These are phyloP conservation scores for Drosophila diplacantha DNA, from an alignment of 2,888 invertebrate species.

Conservation along the genomic window DNA sequence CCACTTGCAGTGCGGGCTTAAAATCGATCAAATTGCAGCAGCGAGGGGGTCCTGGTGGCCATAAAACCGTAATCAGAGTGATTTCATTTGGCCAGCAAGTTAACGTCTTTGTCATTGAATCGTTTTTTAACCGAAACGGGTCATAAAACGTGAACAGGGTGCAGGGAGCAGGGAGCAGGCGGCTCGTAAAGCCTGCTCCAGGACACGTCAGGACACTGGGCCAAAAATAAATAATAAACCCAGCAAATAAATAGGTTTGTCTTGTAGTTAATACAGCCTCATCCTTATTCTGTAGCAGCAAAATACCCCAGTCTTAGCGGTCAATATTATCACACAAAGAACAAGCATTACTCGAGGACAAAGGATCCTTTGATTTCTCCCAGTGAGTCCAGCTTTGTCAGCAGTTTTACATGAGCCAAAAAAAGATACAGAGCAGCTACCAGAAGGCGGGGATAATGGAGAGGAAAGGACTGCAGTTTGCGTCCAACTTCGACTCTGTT, in stretches of 20 bases:
- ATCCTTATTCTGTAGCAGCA: not conserved
- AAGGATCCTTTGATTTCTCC: not conserved
- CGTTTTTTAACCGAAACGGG: conserved; percentile 14
- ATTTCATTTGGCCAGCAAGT: conserved; percentile 45
- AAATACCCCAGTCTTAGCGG: no score
- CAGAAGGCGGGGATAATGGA: not conserved
- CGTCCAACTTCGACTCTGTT: conserved; percentile 23
- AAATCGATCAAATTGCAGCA: conserved; percentile 38
- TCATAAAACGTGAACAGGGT: conserved; percentile 11
- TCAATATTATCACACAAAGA: not conserved
- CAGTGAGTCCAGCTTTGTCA: conserved; percentile 24
- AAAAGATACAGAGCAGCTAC: not conserved
- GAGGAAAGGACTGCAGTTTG: conserved; percentile 33
- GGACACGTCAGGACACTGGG: conserved; percentile 4
- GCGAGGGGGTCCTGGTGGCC: conserved; percentile 8
- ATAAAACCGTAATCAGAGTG: conserved; percentile 48
- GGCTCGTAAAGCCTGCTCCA: conserved; percentile 11
- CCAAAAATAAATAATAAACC: not conserved
- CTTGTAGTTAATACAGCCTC: rapidly evolving
- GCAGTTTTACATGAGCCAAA: conserved; percentile 14
- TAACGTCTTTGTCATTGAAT: conserved; percentile 29
- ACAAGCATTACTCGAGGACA: rapidly evolving
- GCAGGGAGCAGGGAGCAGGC: not conserved
- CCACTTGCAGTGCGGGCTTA: not conserved
- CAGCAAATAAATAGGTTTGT: not conserved